Percentiles rank a stretch among this genome's conserved stretches.
phyloP scores from a whole-genome alignment of 2,797 vertebrate species.

The Paratrypauchen microcephalus region DNA sequence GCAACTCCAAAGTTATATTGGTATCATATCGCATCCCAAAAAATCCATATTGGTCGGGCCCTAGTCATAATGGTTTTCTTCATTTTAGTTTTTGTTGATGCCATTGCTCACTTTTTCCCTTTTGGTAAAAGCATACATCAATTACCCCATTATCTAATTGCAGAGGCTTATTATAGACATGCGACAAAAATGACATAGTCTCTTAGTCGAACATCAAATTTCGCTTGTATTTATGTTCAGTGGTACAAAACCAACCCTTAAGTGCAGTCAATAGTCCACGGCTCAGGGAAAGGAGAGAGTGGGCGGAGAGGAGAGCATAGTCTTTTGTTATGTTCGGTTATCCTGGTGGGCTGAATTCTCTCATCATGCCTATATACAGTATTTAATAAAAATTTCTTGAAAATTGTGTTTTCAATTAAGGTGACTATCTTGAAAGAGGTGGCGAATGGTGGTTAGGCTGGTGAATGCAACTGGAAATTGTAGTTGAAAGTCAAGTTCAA shows the following conservation, averaged over 20 bases:
- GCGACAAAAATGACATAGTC: not conserved
- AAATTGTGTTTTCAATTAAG: conserved; percentile 1
- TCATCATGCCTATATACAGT: not conserved
- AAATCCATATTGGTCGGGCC: no score
- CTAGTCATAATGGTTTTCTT: no score
- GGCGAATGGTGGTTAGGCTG: not conserved
- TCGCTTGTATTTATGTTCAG: conserved; percentile 3
- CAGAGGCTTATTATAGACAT: not conserved
- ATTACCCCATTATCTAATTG: not conserved
- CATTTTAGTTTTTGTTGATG: no score
- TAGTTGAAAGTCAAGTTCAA: not conserved
- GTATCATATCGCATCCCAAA: no score
- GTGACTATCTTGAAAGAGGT: not conserved
- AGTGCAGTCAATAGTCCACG: conserved; percentile 10
- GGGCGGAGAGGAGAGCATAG: conserved; percentile 25
- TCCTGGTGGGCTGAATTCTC: conserved; percentile 2
- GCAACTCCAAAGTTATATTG: no score
- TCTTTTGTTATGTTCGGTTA: conserved; percentile 34
- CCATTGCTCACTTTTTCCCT: not conserved
- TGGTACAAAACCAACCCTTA: conserved; percentile 8
- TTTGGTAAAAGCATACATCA: not conserved
- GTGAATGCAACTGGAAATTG: not conserved
- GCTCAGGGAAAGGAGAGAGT: conserved; percentile 21
- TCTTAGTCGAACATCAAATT: conserved; percentile 5
- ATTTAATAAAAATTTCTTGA: not conserved